phyloP scores from a whole-genome alignment of 1,140 invertebrate genomes.

The Hylaeus anthracinus region DNA sequence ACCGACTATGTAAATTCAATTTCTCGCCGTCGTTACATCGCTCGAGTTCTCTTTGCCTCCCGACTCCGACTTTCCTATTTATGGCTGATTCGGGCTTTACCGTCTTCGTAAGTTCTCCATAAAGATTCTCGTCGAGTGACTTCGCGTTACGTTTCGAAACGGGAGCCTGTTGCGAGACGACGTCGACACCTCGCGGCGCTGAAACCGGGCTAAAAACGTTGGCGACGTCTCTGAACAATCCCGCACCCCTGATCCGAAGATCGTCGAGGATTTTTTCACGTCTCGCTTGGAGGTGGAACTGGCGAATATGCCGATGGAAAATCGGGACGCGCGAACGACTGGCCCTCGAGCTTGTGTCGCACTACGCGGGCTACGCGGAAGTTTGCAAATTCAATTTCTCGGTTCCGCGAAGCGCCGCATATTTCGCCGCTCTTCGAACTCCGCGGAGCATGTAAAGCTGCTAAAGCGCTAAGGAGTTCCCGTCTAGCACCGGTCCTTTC shows the following conservation, averaged over 20 bases:
- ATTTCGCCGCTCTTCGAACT: slow-evolving; percentile 52
- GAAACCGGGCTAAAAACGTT: too few relatives aligned
- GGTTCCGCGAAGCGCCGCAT: slow-evolving; percentile 60
- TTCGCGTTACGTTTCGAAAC: too few relatives aligned
- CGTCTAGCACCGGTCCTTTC: slow-evolving; percentile 46
- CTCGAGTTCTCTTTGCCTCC: slow-evolving; percentile 13
- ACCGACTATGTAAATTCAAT: slow-evolving; percentile 45
- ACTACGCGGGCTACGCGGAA: slow-evolving; percentile 37
- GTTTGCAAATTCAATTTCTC: slow-evolving; percentile 67
- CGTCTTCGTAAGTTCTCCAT: background rate
- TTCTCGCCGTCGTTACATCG: slow-evolving; percentile 48
- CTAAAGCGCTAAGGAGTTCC: slow-evolving; percentile 60
- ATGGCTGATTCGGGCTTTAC: background rate
- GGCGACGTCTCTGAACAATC: too few relatives aligned
- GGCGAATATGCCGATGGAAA: background rate
- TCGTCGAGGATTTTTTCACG: background rate
- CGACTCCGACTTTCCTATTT: background rate
- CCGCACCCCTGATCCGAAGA: too few relatives aligned
- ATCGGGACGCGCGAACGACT: slow-evolving; percentile 16
- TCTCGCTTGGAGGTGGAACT: background rate
- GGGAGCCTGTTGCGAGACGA: too few relatives aligned
- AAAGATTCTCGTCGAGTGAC: background rate
- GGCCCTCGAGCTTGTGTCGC: slow-evolving; percentile 13
- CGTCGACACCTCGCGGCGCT: too few relatives aligned
- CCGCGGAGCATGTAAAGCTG: slow-evolving; percentile 60